These are phyloP conservation scores for Pagrus major DNA, from an alignment of 2,113 vertebrate species.

Conservation along the genomic window DNA sequence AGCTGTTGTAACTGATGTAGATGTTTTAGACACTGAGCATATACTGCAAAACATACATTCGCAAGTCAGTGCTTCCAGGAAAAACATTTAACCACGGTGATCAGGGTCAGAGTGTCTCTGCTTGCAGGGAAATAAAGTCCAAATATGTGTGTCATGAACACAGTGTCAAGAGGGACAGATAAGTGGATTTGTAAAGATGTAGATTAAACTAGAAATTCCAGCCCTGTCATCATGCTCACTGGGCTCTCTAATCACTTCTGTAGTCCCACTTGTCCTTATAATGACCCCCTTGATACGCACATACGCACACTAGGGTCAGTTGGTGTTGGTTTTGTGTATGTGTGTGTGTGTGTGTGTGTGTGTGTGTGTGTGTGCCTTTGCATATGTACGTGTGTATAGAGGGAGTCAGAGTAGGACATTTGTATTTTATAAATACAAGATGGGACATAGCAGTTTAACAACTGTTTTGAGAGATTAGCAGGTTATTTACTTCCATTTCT, in stretches of 20 bases:
- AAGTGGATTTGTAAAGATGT: constrained; percentile 28
- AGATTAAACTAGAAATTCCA: constrained; percentile 37
- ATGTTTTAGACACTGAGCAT: neutral
- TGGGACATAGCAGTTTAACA: no score
- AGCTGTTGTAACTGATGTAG: no score
- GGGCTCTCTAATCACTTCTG: constrained; percentile 42
- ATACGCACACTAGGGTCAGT: neutral
- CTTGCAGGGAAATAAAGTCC: neutral
- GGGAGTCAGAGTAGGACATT: neutral
- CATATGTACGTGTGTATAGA: neutral
- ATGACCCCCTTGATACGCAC: constrained; percentile 25
- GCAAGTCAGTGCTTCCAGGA: neutral
- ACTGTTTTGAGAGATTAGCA: no score
- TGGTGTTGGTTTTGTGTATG: neutral
- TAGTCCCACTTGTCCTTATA: constrained; percentile 17
- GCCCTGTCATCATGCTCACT: constrained; percentile 21
- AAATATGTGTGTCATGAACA: constrained; percentile 17
- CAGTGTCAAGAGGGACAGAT: constrained; percentile 15
- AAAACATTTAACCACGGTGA: constrained; percentile 1
- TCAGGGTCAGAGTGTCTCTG: neutral
- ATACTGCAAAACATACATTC: neutral
- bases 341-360: neutral
- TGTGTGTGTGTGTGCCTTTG: no score
- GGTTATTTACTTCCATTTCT: no score
- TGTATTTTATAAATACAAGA: neutral